Base-by-base conservation (phyloP, 2,113 vertebrate genomes). In the Cygnus atratus region DNA sequence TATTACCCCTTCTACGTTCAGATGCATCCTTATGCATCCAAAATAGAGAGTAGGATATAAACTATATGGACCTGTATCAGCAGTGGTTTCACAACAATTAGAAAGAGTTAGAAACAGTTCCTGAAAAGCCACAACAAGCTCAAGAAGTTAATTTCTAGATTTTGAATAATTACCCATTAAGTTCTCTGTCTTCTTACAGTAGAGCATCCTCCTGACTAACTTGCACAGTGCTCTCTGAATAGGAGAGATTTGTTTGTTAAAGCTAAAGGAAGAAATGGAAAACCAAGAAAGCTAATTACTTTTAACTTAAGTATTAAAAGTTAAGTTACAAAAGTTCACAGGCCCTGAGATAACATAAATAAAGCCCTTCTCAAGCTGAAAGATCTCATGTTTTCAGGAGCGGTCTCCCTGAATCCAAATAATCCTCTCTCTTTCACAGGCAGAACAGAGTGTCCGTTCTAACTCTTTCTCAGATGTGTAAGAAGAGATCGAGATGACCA, bases 31-130 rank as follows among this genome's bases (percentile, higher is more conserved):
- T 31, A 15, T 5, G 15, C 11, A 26, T 31, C 39, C 70, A 39
- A 52, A 78, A 33, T 0, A 24, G 10, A 37, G 11, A 19, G 17
- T 0, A 75, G 41, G 29, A 22, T 14, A 31, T 13, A 70, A 9
- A 52, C 46, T 33, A 9, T 12, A 10, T 7, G 46, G 43, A 24
- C n/a, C 46, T 25, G 37, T 41, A 61, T 16, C 61, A 68, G 4
- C 13, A 24, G 25, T 61, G 26, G 12, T 59, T 88, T 75, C 58
- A 88, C 52, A 88, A 52, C 75, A 79, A 4, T 35, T 25, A 50
- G 11, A 67, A 66, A 4, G 59, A 54, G 11, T 46, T 46, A 46
- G 15, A 62, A 62, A 50, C 21, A 31, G n/a, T 8, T 89, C 35
- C 31, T 3, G 1, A 55, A 74, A 63, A 59, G 67, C 20, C 58